phyloP scores from a whole-genome alignment of 2,888 invertebrate species.

The Sesamia inferens region DNA sequence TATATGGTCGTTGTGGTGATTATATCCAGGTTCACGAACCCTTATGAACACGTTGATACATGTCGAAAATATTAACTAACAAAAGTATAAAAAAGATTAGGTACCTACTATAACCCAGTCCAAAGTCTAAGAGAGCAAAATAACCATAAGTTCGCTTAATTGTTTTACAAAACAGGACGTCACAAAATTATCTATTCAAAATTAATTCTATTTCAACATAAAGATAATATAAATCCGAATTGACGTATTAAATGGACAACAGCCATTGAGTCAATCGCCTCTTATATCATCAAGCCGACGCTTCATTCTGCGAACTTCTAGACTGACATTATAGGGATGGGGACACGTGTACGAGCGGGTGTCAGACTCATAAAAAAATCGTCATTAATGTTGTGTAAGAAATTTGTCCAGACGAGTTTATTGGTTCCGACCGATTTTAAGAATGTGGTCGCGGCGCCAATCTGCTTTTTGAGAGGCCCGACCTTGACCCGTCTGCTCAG shows the following conservation, averaged over 20 bases:
- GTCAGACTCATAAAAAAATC: constrained; percentile 67
- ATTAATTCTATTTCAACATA: constrained; percentile 47
- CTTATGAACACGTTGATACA: constrained; percentile 8
- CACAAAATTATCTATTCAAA: constrained; percentile 44
- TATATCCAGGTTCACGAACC: constrained; percentile 30
- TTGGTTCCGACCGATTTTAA: constrained; percentile 74
- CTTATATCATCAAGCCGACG: constrained; percentile 34
- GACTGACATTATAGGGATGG: constrained; percentile 62
- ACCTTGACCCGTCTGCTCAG: constrained; percentile 84
- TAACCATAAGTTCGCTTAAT: constrained; percentile 1
- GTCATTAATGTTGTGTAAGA: constrained; percentile 64
- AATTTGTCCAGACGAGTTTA: constrained; percentile 77
- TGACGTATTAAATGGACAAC: constrained; percentile 45
- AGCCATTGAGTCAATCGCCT: constrained; percentile 63
- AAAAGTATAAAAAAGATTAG: constrained; percentile 7
- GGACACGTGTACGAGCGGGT: constrained; percentile 72
- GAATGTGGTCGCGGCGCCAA: constrained; percentile 79
- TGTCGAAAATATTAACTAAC: constrained; percentile 12
- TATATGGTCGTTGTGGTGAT: too few relatives aligned
- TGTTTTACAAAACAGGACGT: constrained; percentile 38
- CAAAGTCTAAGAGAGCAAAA: constrained; percentile 38
- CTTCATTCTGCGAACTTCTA: constrained; percentile 66
- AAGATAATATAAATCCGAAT: constrained; percentile 47
- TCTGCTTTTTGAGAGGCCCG: constrained; percentile 79
- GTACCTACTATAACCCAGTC: constrained; percentile 12